Conservation (phyloP, 30 jellyfish, hydroid and myxozoan genomes). For the Aurelia coerulea region DNA sequence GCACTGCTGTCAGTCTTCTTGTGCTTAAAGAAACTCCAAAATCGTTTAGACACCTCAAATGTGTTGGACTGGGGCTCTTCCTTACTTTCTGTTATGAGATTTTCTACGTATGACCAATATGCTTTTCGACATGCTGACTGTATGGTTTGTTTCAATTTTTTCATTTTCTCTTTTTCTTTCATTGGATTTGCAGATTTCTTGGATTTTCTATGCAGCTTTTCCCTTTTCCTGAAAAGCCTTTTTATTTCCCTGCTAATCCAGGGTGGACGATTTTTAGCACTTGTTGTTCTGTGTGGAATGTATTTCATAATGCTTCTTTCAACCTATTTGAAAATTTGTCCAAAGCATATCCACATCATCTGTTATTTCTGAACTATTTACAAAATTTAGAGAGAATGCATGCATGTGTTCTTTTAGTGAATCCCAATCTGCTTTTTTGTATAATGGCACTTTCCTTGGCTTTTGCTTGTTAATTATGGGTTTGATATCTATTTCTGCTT, state of each 20-base stretch:
- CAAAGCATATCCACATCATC: background rate
- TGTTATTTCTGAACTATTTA: slow-evolving; percentile 3
- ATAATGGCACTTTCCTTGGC: slow-evolving; percentile 28
- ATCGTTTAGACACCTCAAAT: too few relatives aligned
- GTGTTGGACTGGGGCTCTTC: too few relatives aligned
- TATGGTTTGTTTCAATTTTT: too few relatives aligned
- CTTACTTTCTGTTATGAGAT: too few relatives aligned
- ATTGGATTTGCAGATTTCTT: too few relatives aligned
- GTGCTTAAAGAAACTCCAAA: too few relatives aligned
- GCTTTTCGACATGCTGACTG: too few relatives aligned
- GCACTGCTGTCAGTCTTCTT: too few relatives aligned
- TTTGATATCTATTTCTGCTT: slow-evolving; percentile 24
- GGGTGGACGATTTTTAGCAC: slow-evolving; percentile 1
- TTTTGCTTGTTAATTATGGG: slow-evolving; percentile 11
- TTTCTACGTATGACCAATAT: too few relatives aligned
- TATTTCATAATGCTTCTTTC: slow-evolving; percentile 1
- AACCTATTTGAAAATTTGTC: background rate
- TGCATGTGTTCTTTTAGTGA: slow-evolving; percentile 16
- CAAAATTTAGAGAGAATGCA: slow-evolving; percentile 3
- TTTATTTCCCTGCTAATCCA: background rate
- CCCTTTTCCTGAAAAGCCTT: too few relatives aligned
- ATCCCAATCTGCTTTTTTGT: slow-evolving; percentile 42
- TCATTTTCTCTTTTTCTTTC: too few relatives aligned
- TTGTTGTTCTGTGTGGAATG: slow-evolving; percentile 3
- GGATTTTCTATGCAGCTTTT: too few relatives aligned